Conservation (phyloP, 2,797 vertebrate species). For the Acomys russatus region DNA sequence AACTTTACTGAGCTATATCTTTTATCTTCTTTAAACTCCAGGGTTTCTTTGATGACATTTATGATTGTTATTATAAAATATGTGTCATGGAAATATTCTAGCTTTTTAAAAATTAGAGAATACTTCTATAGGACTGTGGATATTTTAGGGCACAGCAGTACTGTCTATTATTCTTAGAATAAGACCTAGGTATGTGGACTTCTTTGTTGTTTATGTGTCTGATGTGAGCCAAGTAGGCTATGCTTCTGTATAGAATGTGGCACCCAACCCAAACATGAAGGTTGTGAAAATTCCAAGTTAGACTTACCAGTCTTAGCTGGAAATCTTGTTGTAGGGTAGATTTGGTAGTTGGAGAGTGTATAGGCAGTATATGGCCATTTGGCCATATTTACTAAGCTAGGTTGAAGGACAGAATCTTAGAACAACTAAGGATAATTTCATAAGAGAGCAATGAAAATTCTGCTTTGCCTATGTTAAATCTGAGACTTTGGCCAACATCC, state of each 20-base stretch:
- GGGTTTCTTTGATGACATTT: background rate
- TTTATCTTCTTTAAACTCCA: background rate
- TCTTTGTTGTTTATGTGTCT: background rate
- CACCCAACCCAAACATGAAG: background rate
- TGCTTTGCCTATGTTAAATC: background rate
- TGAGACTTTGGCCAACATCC: conserved; percentile 4
- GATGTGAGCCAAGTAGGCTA: background rate
- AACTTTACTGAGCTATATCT: background rate
- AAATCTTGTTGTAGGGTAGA: no score
- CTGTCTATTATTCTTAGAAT: background rate
- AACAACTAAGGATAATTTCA: background rate
- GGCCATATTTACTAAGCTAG: background rate
- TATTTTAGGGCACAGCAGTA: no score
- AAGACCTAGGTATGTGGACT: background rate
- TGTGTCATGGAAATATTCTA: background rate
- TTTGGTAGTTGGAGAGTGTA: no score
- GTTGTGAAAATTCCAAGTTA: background rate
- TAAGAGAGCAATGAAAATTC: background rate
- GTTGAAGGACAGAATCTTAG: background rate
- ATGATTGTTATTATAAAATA: background rate
- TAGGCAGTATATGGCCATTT: background rate
- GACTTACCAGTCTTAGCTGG: no score
- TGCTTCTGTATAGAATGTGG: background rate
- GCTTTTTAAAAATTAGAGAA: background rate
- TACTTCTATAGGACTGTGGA: background rate